Evolutionary conservation across 2,797 vertebrate genomes (phyloP), one percentile per base, ranked within the genome.

Genomic region (Lycodopsis pacificus): DNA sequence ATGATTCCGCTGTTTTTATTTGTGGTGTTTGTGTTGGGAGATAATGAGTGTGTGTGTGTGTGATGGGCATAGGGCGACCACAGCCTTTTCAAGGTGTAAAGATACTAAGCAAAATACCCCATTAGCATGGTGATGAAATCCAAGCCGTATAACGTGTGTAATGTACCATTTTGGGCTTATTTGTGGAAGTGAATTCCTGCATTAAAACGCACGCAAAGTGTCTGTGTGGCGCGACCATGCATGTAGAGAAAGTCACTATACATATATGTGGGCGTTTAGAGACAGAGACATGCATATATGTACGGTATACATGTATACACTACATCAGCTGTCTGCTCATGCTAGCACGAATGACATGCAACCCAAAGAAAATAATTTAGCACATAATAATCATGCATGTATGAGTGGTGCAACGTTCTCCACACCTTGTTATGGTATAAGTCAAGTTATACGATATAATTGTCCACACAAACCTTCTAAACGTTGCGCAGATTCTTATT

Each of bases 1-100:
- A 87, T 84, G 80, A 88, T 83, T 63, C 36, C 0, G 61, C 75
- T 81, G 77, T n/a, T 49, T 88, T 83, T 88, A 74, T 89, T 86
- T 79, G 82, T 73, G 73, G 34, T 72, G 79, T 84, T 90, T 76
- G 72, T 77, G 76, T 82, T 84, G 51, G 56, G 65, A 73, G 48
- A 73, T 76, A 76, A 71, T 83, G 79, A 68, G 64, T 36, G 54
- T 32, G 19, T 9, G 46, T 42, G 20, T 40, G 38, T 30, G 56
- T 25, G 77, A 56, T 51, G 65, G 71, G 54, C 71, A 76, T 49
- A 17, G 51, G 36, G 36, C 12, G 4, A 67, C 38, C 61, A 5
- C 17, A 56, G 71, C 48, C 38, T 71, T 69, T 40, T 65, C 36
- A 57, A 71, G 49, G 70, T 84, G 59, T 80, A 64, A 69, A 76